phyloP scores from a whole-genome alignment of 2,888 invertebrate genomes.

The Phaonia tiefii region DNA sequence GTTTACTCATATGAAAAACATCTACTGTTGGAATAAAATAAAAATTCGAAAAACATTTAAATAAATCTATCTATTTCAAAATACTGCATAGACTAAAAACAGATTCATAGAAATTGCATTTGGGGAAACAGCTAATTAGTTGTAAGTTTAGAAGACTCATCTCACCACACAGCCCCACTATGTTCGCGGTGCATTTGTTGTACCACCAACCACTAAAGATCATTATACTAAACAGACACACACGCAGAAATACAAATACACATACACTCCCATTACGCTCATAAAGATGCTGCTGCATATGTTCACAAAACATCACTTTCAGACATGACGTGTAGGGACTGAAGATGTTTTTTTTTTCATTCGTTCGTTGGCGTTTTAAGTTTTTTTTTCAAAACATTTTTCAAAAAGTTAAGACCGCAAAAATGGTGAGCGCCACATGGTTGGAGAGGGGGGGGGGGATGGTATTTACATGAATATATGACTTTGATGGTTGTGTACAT shows the following conservation, averaged over 20 bases:
- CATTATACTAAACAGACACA: too few species aligned
- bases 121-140: conserved; percentile 63
- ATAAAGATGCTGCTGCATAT: conserved; percentile 46
- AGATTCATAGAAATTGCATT: conserved; percentile 54
- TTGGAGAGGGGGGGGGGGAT: not conserved
- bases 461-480: too few species aligned
- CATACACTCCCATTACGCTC: conserved; percentile 21
- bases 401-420: not conserved
- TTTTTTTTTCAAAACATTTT: not conserved
- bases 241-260: not conserved
- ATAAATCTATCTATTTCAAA: not conserved
- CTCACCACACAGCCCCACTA: conserved; percentile 28
- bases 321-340: conserved; percentile 43
- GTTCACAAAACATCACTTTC: conserved; percentile 63
- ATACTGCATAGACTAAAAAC: conserved; percentile 13
- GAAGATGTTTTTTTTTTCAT: not conserved
- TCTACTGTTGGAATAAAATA: not conserved
- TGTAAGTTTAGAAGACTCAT: conserved; percentile 56
- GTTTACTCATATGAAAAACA: too few species aligned
- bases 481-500: too few species aligned
- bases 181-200: too few species aligned
- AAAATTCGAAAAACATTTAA: conserved; percentile 19
- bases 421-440: not conserved
- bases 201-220: not conserved
- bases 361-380: not conserved